Conservation (phyloP, 2,888 invertebrate species). For the Carterocephalus palaemon region DNA sequence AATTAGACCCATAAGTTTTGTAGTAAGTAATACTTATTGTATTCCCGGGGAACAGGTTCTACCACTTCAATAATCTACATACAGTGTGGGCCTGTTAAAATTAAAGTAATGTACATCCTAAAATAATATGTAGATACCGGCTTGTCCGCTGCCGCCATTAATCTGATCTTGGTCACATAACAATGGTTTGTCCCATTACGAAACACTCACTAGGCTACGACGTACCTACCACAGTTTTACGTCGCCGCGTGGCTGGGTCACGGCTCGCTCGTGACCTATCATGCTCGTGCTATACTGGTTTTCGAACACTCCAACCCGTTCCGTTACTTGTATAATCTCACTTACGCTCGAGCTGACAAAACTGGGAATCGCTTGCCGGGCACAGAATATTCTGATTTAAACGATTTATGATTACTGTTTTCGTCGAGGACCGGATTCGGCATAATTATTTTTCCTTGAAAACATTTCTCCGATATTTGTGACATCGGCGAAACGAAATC, state of each 20-base stretch:
- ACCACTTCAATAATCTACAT: too few species aligned
- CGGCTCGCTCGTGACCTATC: conserved; percentile 64
- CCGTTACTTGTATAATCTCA: conserved; percentile 37
- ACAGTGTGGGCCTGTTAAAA: too few species aligned
- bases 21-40: too few species aligned
- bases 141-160: not conserved
- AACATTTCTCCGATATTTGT: conserved; percentile 37
- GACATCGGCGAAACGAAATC: conserved; percentile 18
- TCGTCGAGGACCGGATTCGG: conserved; percentile 45
- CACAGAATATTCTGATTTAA: conserved; percentile 26
- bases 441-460: conserved; percentile 39
- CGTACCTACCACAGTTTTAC: conserved; percentile 6
- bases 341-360: conserved; percentile 41
- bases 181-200: conserved; percentile 7
- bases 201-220: conserved; percentile 14
- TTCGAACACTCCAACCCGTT: conserved; percentile 35
- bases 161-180: conserved; percentile 8
- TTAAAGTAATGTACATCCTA: too few species aligned
- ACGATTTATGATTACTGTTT: conserved; percentile 37
- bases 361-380: conserved; percentile 37
- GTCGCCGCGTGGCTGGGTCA: conserved; percentile 39
- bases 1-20: too few species aligned
- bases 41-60: too few species aligned
- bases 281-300: conserved; percentile 71
- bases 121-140: too few species aligned